Conservation (phyloP, 1,140 invertebrate genomes). For the Anastrepha obliqua region DNA sequence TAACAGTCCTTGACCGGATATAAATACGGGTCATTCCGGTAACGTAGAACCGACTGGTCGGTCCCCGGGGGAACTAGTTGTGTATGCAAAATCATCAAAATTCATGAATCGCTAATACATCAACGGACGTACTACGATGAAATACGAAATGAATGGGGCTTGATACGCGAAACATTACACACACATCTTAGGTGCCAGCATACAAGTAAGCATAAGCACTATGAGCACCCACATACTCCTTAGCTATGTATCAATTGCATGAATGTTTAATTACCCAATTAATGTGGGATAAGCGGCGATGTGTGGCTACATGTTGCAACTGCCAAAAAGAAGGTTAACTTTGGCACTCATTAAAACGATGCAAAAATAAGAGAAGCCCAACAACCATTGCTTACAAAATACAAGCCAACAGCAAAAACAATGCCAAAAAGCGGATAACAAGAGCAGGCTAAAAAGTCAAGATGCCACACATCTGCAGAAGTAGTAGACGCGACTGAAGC, state of each 20-base stretch:
- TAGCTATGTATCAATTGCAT: not conserved
- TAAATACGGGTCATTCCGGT: too few relatives aligned
- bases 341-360: slow-evolving; percentile 28
- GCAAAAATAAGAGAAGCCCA: not conserved
- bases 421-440: not conserved
- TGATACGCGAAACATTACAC: too few relatives aligned
- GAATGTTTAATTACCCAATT: slow-evolving; percentile 52
- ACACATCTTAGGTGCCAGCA: too few relatives aligned
- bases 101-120: too few relatives aligned
- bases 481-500: not conserved
- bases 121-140: too few relatives aligned
- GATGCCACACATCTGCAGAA: slow-evolving; percentile 16
- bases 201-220: too few relatives aligned
- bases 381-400: not conserved
- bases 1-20: too few relatives aligned
- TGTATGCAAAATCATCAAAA: too few relatives aligned
- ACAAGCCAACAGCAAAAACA: slow-evolving; percentile 4
- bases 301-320: slow-evolving; percentile 40
- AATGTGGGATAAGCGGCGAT: not conserved
- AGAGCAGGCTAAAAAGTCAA: slow-evolving; percentile 5
- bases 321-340: slow-evolving; percentile 45
- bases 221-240: too few relatives aligned
- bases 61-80: too few relatives aligned
- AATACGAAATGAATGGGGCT: too few relatives aligned
- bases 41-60: too few relatives aligned